Percentiles rank a stretch among this genome's conserved stretches.
phyloP scores from a whole-genome alignment of 1,140 invertebrate species.

The Drosophila hydei region DNA sequence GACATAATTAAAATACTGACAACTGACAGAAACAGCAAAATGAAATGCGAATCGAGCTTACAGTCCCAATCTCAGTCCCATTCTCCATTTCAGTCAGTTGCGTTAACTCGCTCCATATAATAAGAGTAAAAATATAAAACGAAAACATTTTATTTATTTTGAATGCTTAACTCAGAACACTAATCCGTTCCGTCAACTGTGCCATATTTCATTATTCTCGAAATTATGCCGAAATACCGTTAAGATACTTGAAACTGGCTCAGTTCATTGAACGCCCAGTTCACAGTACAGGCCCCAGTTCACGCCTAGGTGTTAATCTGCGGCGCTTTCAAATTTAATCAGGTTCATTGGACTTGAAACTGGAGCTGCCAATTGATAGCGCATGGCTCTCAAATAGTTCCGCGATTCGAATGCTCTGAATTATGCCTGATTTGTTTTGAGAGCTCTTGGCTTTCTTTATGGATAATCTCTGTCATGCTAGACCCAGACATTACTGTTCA shows the following conservation, averaged over 20 bases:
- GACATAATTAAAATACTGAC: slow-evolving; percentile 75
- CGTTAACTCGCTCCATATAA: slow-evolving; percentile 5
- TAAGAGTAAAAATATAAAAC: slow-evolving; percentile 21
- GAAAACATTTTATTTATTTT: slow-evolving; percentile 62
- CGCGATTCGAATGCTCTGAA: slow-evolving; percentile 3
- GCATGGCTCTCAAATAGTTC: slow-evolving; percentile 5
- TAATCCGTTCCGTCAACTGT: slow-evolving; percentile 65
- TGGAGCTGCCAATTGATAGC: slow-evolving; percentile 43
- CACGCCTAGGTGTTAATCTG: slow-evolving; percentile 37
- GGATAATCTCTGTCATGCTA: too few relatives aligned
- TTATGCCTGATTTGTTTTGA: background rate
- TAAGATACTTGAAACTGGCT: slow-evolving; percentile 18
- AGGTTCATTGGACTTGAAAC: slow-evolving; percentile 55
- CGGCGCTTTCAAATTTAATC: slow-evolving; percentile 12
- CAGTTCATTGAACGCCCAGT: slow-evolving; percentile 60
- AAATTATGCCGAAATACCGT: slow-evolving; percentile 30
- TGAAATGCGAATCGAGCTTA: slow-evolving; percentile 46
- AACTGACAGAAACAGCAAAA: slow-evolving; percentile 44
- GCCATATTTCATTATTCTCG: slow-evolving; percentile 41
- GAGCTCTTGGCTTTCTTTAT: too few relatives aligned
- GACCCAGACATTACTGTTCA: too few relatives aligned
- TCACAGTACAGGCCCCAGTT: slow-evolving; percentile 1
- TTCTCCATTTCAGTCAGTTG: background rate
- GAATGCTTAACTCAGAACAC: slow-evolving; percentile 58
- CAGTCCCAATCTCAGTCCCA: slow-evolving; percentile 13